These are phyloP conservation scores for Arothron firmamentum DNA, from an alignment of 2,113 vertebrate species.

Conservation along the genomic window DNA sequence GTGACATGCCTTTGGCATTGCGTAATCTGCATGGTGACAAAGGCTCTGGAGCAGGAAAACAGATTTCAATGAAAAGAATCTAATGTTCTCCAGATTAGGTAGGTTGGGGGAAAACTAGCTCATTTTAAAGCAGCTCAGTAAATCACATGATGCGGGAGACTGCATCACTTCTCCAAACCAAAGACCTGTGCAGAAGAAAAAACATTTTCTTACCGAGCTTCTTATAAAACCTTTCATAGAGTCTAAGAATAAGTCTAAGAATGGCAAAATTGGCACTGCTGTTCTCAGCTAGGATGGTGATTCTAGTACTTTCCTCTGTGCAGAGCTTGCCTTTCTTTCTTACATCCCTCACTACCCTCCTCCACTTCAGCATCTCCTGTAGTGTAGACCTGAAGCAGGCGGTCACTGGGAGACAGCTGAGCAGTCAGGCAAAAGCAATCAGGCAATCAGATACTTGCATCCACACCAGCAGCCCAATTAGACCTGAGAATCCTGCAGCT, in stretches of 20 bases:
- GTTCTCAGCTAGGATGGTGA: constrained; percentile 28
- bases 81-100: constrained; percentile 61
- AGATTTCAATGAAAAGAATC: constrained; percentile 60
- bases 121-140: constrained; percentile 45
- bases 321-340: constrained; percentile 31
- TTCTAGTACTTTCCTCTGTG: constrained; percentile 46
- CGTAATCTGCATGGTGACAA: constrained; percentile 61
- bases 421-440: constrained; percentile 68
- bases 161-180: constrained; percentile 39
- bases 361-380: constrained; percentile 33
- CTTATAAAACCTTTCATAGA: too few species aligned
- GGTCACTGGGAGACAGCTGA: constrained; percentile 63
- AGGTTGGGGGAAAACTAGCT: constrained; percentile 16
- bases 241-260: too few species aligned
- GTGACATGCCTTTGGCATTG: constrained; percentile 59
- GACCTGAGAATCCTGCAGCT: constrained; percentile 48
- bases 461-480: constrained; percentile 61
- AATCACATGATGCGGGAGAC: constrained; percentile 38
- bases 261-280: neutral
- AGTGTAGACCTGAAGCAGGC: constrained; percentile 62
- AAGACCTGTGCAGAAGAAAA: constrained; percentile 22
- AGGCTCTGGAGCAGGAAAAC: constrained; percentile 55
- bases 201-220: neutral
- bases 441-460: constrained; percentile 68
- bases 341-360: constrained; percentile 25